Evolutionary conservation across 2,113 vertebrate genomes (phyloP).

Genomic region (Malurus alboscapulatus): DNA sequence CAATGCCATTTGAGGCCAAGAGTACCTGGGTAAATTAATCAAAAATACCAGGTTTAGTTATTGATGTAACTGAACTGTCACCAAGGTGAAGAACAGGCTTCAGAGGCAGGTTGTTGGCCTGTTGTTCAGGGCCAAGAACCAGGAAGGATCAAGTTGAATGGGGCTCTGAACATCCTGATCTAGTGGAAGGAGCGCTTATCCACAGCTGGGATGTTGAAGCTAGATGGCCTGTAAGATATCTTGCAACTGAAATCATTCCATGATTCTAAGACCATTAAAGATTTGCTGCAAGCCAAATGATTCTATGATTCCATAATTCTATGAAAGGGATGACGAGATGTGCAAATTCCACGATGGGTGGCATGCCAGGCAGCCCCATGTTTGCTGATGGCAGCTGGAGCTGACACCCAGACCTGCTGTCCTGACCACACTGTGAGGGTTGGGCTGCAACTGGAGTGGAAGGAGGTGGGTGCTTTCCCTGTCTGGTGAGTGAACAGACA

Average conservation of each 20-base stretch:
- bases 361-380: neutral
- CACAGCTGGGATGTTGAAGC: neutral
- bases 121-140: neutral
- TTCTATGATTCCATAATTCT: neutral
- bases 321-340: neutral
- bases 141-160: neutral
- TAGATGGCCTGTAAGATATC: neutral
- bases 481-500: neutral
- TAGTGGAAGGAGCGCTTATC: neutral
- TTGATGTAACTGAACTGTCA: neutral
- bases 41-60: neutral
- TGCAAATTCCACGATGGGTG: neutral
- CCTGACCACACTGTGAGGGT: neutral
- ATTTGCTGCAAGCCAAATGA: neutral
- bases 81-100: accelerated
- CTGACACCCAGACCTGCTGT: neutral
- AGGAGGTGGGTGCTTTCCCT: neutral
- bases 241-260: neutral
- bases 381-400: neutral
- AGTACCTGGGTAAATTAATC: neutral
- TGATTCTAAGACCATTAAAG: neutral
- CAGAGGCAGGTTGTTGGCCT: neutral
- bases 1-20: neutral
- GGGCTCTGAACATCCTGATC: neutral
- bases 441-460: neutral